Percentiles rank a stretch among this genome's conserved stretches.
Evolutionary conservation across 2,888 invertebrate species (phyloP).

Genomic region (Pycnomerus fuliginosus): DNA sequence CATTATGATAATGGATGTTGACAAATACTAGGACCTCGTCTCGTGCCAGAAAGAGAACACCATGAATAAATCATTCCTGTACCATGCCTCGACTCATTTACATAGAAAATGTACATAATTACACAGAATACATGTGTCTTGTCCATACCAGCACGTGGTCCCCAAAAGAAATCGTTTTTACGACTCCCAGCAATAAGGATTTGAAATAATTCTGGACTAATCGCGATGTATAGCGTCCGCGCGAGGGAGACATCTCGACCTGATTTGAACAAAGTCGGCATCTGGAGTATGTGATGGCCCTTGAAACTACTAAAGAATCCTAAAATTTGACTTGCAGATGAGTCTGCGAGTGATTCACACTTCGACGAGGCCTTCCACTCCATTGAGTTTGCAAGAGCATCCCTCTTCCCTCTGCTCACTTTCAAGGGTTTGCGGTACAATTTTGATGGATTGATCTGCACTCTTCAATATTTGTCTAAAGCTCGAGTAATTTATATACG

Average conservation of each 20-base stretch:
- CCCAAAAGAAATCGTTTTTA: no score
- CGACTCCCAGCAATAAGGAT: no score
- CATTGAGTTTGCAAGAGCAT: constrained; percentile 37
- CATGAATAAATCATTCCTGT: constrained; percentile 29
- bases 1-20: constrained; percentile 31
- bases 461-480: background rate
- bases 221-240: background rate
- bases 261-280: constrained; percentile 17
- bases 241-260: constrained; percentile 1
- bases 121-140: constrained; percentile 28
- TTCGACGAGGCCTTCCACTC: constrained; percentile 42
- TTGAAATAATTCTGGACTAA: no score
- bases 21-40: constrained; percentile 28
- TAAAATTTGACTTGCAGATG: constrained; percentile 49
- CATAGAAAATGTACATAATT: constrained; percentile 32
- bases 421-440: constrained; percentile 4
- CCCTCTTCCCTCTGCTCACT: constrained; percentile 6
- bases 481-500: no score
- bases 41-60: constrained; percentile 11
- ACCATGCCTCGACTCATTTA: constrained; percentile 26
- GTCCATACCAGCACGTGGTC: constrained; percentile 24
- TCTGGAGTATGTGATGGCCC: constrained; percentile 32
- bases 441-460: constrained; percentile 15
- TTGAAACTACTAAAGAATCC: constrained; percentile 39
- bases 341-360: constrained; percentile 47